Evolutionary conservation across 1,140 invertebrate species (phyloP).

Genomic region (Brachionus asplanchnoidis): DNA sequence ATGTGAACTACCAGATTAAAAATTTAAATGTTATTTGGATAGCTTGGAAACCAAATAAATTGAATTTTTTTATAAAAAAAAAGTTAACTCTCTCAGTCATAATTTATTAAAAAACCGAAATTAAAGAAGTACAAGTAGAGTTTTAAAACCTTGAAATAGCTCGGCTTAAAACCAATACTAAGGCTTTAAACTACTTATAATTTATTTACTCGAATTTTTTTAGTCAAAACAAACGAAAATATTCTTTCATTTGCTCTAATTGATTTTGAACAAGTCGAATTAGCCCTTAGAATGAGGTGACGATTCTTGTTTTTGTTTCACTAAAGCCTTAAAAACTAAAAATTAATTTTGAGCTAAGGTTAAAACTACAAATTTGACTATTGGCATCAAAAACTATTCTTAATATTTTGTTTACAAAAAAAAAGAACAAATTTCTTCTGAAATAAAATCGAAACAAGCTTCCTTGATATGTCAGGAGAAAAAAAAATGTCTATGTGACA

Average conservation of each 20-base stretch:
- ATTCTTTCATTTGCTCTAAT: background rate
- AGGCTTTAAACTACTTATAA: conserved; percentile 13
- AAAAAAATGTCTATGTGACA: background rate
- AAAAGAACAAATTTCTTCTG: no score
- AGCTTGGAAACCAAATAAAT: background rate
- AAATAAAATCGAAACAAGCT: background rate
- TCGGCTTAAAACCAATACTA: background rate
- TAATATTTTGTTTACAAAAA: background rate
- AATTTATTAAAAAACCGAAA: background rate
- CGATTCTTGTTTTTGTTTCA: background rate
- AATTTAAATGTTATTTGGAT: background rate
- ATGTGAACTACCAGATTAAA: background rate
- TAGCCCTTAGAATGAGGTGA: conserved; percentile 8
- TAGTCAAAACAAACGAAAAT: background rate
- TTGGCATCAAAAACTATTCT: background rate
- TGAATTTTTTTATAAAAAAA: background rate
- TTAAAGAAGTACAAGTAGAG: background rate
- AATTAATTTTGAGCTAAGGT: conserved; percentile 6
- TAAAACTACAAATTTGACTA: background rate
- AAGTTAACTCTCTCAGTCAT: background rate
- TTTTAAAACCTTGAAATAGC: background rate
- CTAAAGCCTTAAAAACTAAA: background rate
- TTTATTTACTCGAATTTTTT: background rate
- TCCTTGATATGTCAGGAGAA: background rate
- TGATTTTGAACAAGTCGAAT: background rate